Percentiles rank a stretch among this genome's conserved stretches.
Evolutionary conservation across 2,888 invertebrate genomes (phyloP).

Genomic region (Synergus gifuensis): DNA sequence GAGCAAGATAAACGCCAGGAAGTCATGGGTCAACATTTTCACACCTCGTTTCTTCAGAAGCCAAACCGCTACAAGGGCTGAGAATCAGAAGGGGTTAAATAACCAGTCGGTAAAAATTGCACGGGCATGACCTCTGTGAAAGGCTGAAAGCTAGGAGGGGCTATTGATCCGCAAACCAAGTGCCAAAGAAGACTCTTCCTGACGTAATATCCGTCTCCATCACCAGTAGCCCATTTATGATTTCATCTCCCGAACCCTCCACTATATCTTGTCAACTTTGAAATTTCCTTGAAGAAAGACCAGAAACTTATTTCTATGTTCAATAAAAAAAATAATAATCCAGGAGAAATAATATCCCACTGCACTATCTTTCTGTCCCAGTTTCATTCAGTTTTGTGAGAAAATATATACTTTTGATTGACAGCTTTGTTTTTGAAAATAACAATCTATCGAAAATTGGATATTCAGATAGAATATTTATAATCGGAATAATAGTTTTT

Average conservation of each 20-base stretch:
- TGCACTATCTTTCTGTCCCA: not conserved
- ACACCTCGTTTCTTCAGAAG: not conserved
- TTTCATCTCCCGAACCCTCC: conserved; percentile 48
- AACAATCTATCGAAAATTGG: too few relatives aligned
- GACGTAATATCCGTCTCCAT: conserved; percentile 65
- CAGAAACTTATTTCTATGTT: not conserved
- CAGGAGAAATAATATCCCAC: not conserved
- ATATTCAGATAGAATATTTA: too few relatives aligned
- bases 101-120: conserved; percentile 51
- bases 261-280: not conserved
- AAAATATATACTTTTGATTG: not conserved
- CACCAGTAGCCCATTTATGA: conserved; percentile 63
- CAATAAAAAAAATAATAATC: not conserved
- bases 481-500: too few relatives aligned
- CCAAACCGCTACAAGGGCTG: conserved; percentile 3
- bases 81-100: conserved; percentile 47
- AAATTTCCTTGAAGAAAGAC: not conserved
- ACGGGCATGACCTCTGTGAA: conserved; percentile 54
- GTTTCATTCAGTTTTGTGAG: not conserved
- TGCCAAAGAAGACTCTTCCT: conserved; percentile 64
- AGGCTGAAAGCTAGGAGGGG: conserved; percentile 61
- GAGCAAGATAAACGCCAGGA: not conserved
- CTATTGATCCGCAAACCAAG: conserved; percentile 68
- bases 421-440: too few relatives aligned
- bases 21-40: conserved; percentile 9